phyloP scores from a whole-genome alignment of 2,113 vertebrate species.

The Synchiropus splendidus region DNA sequence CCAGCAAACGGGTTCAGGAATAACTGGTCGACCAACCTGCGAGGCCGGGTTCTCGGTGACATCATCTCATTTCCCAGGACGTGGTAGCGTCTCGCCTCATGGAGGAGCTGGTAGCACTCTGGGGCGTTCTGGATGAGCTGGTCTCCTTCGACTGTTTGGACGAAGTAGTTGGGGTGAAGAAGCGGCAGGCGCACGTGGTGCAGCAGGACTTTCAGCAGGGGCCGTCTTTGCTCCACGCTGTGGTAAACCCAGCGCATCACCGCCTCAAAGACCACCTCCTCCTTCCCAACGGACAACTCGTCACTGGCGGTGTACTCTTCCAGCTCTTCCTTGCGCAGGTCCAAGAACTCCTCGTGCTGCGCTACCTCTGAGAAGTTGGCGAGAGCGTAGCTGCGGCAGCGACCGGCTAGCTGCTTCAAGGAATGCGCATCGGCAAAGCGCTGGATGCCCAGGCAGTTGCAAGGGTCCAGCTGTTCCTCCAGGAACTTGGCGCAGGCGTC shows the following conservation, averaged over 20 bases:
- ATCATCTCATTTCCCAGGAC: slow-evolving; percentile 99
- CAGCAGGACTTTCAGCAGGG: slow-evolving; percentile 82
- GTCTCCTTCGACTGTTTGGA: slow-evolving; percentile 96
- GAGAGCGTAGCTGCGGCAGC: slow-evolving; percentile 81
- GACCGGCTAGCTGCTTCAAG: slow-evolving; percentile 85
- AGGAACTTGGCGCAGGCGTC: slow-evolving; percentile 96
- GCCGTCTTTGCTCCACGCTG: slow-evolving; percentile 73
- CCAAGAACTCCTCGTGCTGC: slow-evolving; percentile 88
- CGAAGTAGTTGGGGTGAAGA: slow-evolving; percentile 95
- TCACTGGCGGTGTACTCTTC: slow-evolving; percentile 88
- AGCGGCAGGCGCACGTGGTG: slow-evolving; percentile 89
- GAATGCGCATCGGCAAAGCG: slow-evolving; percentile 89
- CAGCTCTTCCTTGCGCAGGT: slow-evolving; percentile 85
- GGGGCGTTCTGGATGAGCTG: slow-evolving; percentile 90
- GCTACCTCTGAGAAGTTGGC: slow-evolving; percentile 87
- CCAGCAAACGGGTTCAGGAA: not conserved
- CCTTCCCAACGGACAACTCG: slow-evolving; percentile 83
- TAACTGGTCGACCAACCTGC: slow-evolving; percentile 69
- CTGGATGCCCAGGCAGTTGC: slow-evolving; percentile 96
- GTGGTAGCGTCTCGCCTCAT: slow-evolving; percentile 92
- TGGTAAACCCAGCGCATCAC: slow-evolving; percentile 97
- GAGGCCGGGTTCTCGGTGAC: slow-evolving; percentile 91
- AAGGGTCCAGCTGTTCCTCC: slow-evolving; percentile 93
- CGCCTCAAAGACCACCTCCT: slow-evolving; percentile 91
- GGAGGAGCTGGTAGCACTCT: slow-evolving; percentile 92